Percentiles rank a stretch among this genome's conserved stretches.
These are phyloP conservation scores for Gnatocerus cornutus DNA, from an alignment of 2,888 invertebrate species.

Conservation along the genomic window DNA sequence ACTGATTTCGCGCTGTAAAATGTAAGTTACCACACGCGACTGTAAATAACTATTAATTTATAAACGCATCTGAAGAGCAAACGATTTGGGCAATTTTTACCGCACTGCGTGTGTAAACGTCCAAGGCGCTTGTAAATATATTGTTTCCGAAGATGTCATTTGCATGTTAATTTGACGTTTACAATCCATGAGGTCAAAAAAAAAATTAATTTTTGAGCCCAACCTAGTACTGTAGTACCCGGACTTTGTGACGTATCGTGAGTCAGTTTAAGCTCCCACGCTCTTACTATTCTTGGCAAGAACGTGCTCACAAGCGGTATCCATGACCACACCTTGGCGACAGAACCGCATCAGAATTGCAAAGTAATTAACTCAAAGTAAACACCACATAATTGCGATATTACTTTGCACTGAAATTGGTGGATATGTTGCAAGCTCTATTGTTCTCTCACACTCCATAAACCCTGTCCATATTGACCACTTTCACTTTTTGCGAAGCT, in stretches of 20 bases:
- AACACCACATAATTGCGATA: neutral
- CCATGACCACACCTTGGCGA: constrained; percentile 22
- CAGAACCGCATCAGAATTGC: constrained; percentile 3
- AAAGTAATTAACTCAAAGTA: constrained; percentile 10
- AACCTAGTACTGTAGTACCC: neutral
- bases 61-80: too few species aligned
- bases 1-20: too few species aligned
- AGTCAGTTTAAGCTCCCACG: constrained; percentile 32
- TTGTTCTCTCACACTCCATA: constrained; percentile 9
- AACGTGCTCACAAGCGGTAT: constrained; percentile 16
- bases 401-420: neutral
- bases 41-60: too few species aligned
- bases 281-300: constrained; percentile 21
- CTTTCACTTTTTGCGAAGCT: constrained; percentile 29
- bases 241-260: constrained; percentile 34
- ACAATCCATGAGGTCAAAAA: too few species aligned
- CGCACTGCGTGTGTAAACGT: too few species aligned
- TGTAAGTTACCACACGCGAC: too few species aligned
- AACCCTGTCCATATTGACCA: constrained; percentile 21
- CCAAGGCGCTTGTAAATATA: too few species aligned
- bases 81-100: too few species aligned
- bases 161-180: too few species aligned
- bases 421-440: constrained; percentile 15
- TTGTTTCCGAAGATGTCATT: too few species aligned
- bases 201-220: too few species aligned